These are phyloP conservation scores for Acanthaster planci DNA, from an alignment of 35 echinoderm and acorn worm genomes.

Conservation along the genomic window DNA sequence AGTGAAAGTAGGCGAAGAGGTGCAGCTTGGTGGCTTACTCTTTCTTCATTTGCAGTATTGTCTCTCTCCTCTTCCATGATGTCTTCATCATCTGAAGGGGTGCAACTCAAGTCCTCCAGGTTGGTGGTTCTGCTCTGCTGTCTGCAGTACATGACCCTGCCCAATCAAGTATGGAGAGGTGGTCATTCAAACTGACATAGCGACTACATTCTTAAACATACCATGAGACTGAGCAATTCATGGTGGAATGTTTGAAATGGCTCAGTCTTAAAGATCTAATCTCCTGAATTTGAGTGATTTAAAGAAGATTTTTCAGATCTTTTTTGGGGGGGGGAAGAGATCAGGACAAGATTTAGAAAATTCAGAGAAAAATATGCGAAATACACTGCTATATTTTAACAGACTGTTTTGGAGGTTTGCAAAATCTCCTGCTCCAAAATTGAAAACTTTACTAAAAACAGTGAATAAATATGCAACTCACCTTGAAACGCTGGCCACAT, in stretches of 20 bases:
- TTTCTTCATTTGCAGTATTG: conserved; percentile 57
- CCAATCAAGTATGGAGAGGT: background rate
- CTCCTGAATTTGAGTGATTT: too few relatives aligned
- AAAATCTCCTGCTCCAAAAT: background rate
- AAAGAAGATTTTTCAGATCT: too few relatives aligned
- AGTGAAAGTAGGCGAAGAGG: too few relatives aligned
- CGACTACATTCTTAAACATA: too few relatives aligned
- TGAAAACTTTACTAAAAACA: too few relatives aligned
- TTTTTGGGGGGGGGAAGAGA: background rate
- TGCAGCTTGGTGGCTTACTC: background rate
- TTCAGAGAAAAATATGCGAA: too few relatives aligned
- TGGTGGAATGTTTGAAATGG: too few relatives aligned
- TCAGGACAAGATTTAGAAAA: too few relatives aligned
- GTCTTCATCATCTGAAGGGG: conserved; percentile 41
- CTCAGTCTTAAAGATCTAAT: too few relatives aligned
- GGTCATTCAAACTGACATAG: background rate
- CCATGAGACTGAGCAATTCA: too few relatives aligned
- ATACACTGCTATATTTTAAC: too few relatives aligned
- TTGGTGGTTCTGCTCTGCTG: conserved; percentile 46
- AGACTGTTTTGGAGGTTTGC: background rate
- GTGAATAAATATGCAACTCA: conserved; percentile 39
- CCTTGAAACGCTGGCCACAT: conserved; percentile 83
- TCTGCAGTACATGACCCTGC: conserved; percentile 70
- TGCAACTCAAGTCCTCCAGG: background rate
- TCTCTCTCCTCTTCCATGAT: conserved; percentile 40